A percentile compares a stretch with the other conserved stretches of the same genome.
Evolutionary conservation across 1,140 invertebrate species (phyloP).

Genomic region (Drosophila parvula): DNA sequence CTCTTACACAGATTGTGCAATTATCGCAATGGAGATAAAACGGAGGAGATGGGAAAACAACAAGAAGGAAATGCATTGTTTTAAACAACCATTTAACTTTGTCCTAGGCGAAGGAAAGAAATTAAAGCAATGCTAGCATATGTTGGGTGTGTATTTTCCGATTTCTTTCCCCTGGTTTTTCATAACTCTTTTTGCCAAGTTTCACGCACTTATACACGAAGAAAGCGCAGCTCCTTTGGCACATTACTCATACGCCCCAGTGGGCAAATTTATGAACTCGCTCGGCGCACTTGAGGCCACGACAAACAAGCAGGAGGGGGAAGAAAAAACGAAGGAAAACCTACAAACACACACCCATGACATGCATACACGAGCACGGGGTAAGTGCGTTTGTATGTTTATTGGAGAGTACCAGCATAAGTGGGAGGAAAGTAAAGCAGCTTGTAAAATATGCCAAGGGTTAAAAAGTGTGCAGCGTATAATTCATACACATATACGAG

Average conservation of each 20-base stretch:
- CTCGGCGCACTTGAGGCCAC: constrained; percentile 71
- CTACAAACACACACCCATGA: constrained; percentile 43
- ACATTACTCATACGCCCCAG: constrained; percentile 82
- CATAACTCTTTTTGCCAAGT: constrained; percentile 22
- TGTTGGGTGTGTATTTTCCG: constrained; percentile 65
- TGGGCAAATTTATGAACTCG: constrained; percentile 81
- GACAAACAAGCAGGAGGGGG: constrained; percentile 51
- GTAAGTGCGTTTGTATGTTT: constrained; percentile 80
- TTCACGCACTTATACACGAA: constrained; percentile 25
- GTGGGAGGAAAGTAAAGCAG: constrained; percentile 66
- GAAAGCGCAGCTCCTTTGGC: constrained; percentile 60
- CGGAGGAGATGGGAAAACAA: background rate
- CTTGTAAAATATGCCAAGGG: constrained; percentile 81
- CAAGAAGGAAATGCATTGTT: background rate
- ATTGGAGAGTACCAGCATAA: constrained; percentile 55
- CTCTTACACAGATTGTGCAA: constrained; percentile 53
- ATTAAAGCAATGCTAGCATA: constrained; percentile 72
- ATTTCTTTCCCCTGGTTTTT: constrained; percentile 49
- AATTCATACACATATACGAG: constrained; percentile 67
- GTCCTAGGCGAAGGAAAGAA: constrained; percentile 1
- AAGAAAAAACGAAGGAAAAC: constrained; percentile 21
- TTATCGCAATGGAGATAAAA: constrained; percentile 57
- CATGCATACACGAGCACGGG: constrained; percentile 31
- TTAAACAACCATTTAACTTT: background rate
- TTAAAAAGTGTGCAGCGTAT: constrained; percentile 78